Evolutionary conservation across 2,797 vertebrate genomes (phyloP).

Genomic region (Chiroxiphia lanceolata): DNA sequence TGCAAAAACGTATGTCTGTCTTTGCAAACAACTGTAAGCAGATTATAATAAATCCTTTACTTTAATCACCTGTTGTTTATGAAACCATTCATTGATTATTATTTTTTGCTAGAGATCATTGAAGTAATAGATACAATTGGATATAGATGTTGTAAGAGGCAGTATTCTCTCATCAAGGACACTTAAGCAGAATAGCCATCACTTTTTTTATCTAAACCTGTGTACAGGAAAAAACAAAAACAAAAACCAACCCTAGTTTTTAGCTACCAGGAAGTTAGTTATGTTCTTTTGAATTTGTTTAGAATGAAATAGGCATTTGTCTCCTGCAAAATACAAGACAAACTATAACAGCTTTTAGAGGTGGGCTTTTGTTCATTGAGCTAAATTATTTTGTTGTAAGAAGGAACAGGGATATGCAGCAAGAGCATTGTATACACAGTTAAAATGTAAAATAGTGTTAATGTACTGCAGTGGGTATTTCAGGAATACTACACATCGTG

Average conservation of each 20-base stretch:
- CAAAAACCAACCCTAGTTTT: conserved; percentile 1
- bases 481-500: conserved; percentile 51
- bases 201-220: conserved; percentile 59
- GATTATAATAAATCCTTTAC: conserved; percentile 95
- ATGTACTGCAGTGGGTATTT: conserved; percentile 63
- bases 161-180: conserved; percentile 65
- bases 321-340: conserved; percentile 71
- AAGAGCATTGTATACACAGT: conserved; percentile 56
- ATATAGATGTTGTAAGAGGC: conserved; percentile 69
- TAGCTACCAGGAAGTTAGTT: not conserved
- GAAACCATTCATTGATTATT: conserved; percentile 75
- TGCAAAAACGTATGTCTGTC: conserved; percentile 95
- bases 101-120: conserved; percentile 63
- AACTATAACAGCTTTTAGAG: conserved; percentile 39
- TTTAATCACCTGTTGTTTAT: conserved; percentile 82
- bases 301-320: conserved; percentile 66
- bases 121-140: conserved; percentile 52
- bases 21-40: conserved; percentile 93
- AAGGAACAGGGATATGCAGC: conserved; percentile 44
- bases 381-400: conserved; percentile 54
- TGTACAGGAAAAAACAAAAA: conserved; percentile 4
- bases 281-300: conserved; percentile 55
- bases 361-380: conserved; percentile 28
- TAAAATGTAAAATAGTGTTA: conserved; percentile 65
- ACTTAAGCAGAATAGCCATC: conserved; percentile 69